These are phyloP conservation scores for Trachymyrmex cornetzi DNA, from an alignment of 1,140 invertebrate species.

Conservation along the genomic window DNA sequence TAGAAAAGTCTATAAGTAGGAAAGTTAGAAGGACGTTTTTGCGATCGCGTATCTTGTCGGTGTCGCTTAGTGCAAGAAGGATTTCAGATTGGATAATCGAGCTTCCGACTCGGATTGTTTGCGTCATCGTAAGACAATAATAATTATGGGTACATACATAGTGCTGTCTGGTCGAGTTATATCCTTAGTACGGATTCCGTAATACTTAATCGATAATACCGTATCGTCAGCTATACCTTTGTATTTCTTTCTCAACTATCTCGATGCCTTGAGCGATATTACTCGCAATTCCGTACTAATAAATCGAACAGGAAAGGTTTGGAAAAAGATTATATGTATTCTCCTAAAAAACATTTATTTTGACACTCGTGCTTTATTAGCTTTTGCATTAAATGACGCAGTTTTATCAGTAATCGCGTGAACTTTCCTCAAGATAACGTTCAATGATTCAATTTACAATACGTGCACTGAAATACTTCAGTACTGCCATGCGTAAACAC, in stretches of 20 bases:
- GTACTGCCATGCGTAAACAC: background rate
- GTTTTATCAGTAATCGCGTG: background rate
- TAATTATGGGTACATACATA: slow-evolving; percentile 35
- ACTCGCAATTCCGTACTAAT: slow-evolving; percentile 9
- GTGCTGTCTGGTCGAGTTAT: slow-evolving; percentile 63
- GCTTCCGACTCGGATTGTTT: slow-evolving; percentile 23
- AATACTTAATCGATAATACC: slow-evolving; percentile 80
- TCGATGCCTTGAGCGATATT: background rate
- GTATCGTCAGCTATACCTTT: slow-evolving; percentile 63
- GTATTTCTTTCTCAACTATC: slow-evolving; percentile 31
- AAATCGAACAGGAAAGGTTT: background rate
- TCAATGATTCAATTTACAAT: background rate
- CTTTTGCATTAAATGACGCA: background rate
- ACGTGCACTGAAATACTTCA: background rate
- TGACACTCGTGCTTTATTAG: background rate
- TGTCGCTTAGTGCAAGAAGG: background rate
- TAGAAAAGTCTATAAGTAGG: background rate
- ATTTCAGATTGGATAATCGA: slow-evolving; percentile 10
- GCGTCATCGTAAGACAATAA: slow-evolving; percentile 59
- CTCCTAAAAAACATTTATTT: slow-evolving; percentile 21
- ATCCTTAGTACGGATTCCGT: slow-evolving; percentile 76
- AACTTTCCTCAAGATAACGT: slow-evolving; percentile 14
- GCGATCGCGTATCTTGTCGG: background rate
- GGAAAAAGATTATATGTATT: background rate
- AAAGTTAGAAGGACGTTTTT: background rate